phyloP scores from a whole-genome alignment of 2,888 invertebrate species.

The Agrochola lota region DNA sequence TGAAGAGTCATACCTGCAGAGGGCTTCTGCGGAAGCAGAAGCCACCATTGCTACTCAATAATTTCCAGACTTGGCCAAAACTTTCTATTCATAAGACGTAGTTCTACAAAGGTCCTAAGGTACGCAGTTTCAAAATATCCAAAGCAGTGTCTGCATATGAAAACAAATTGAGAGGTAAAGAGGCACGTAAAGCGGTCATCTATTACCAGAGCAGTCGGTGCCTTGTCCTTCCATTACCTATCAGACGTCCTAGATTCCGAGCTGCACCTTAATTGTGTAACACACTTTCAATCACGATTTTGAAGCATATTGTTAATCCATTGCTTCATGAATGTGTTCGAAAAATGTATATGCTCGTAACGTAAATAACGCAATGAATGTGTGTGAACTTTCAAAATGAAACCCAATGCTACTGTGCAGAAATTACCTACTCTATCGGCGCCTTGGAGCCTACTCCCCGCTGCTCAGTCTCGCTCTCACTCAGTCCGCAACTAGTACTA shows the following conservation, averaged over 20 bases:
- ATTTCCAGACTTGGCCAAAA: not conserved
- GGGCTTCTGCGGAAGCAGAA: not conserved
- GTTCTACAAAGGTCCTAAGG: not conserved
- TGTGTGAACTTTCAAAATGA: too few relatives aligned
- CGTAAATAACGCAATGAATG: too few relatives aligned
- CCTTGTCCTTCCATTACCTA: slow-evolving; percentile 12
- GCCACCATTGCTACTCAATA: not conserved
- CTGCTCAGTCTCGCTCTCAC: too few relatives aligned
- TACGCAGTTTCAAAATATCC: slow-evolving; percentile 23
- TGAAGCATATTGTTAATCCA: too few relatives aligned
- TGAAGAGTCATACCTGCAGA: not conserved
- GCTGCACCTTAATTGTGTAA: not conserved
- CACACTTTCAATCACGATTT: too few relatives aligned
- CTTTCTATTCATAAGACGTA: not conserved
- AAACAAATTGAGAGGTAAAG: slow-evolving; percentile 17
- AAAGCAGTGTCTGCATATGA: slow-evolving; percentile 21
- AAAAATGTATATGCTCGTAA: too few relatives aligned
- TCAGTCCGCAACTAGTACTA: too few relatives aligned
- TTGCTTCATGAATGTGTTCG: too few relatives aligned
- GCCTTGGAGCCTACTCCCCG: too few relatives aligned
- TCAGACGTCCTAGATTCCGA: slow-evolving; percentile 11
- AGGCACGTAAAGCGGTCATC: slow-evolving; percentile 48
- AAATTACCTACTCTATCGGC: too few relatives aligned
- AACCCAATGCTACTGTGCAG: too few relatives aligned
- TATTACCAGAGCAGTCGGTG: not conserved